These are phyloP conservation scores for Siniperca scherzeri DNA, from an alignment of 2,797 vertebrate genomes.

Conservation along the genomic window DNA sequence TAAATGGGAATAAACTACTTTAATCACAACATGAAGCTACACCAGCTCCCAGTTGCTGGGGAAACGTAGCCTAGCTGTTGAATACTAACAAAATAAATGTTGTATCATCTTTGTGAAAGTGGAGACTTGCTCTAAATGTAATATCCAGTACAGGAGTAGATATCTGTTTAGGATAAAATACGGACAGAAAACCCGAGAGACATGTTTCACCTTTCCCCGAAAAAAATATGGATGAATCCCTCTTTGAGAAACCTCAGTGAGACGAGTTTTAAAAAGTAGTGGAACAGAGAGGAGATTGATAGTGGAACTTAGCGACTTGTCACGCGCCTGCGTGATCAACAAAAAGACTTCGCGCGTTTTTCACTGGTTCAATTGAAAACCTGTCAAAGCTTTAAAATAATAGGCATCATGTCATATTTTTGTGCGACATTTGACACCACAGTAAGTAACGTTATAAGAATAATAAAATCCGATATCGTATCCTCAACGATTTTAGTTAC, in stretches of 20 bases:
- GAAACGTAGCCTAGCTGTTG: background rate
- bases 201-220: no score
- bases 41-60: background rate
- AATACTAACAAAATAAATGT: background rate
- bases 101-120: background rate
- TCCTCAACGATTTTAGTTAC: background rate
- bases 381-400: background rate
- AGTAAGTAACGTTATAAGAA: conserved; percentile 29
- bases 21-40: background rate
- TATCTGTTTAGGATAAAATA: background rate
- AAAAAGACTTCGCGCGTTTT: conserved; percentile 49
- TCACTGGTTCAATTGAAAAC: no score
- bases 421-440: background rate
- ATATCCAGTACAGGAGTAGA: background rate
- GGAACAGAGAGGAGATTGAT: no score
- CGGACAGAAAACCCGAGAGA: background rate
- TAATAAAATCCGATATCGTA: background rate
- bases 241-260: background rate
- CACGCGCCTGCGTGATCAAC: conserved; percentile 12
- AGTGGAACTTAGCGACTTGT: background rate
- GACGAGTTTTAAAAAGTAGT: background rate
- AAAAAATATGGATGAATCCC: background rate
- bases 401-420: background rate
- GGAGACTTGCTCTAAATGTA: background rate
- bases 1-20: background rate